Base-by-base conservation (phyloP, 2,888 invertebrate genomes). In the Hypena proboscidalis region DNA sequence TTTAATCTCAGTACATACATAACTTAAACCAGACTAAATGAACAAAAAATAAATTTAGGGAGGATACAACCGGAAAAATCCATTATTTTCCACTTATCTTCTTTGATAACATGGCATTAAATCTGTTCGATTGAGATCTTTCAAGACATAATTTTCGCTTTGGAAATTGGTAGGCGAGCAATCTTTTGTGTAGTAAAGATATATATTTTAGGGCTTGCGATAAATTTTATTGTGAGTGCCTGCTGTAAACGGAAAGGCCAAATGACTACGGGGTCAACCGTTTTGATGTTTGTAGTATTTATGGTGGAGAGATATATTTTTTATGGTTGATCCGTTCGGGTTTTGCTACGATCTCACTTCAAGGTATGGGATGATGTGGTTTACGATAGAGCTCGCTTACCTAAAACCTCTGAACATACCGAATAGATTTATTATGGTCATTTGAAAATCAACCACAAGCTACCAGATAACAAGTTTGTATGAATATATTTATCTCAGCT, bases 91-190 rank as follows among this genome's bases (percentile, higher is more conserved):
- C 42, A 54, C 37, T 51, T 54, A 59, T 62, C 64, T 52, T 10
- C 5, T 17, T 49, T 41, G 57, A 63, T 56, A 59, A 59, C 49
- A 48, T 42, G 23, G 50, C 50, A 42, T 59, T 62, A 63, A 61
- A 59, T 62, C 57, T 53, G 60, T 57, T 53, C 43, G 61, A 62
- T 63, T 63, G 29, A 34, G 50, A 62, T 62, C 61, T 63, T 56
- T 51, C 15, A 25, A 43, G 54, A 48, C 57, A 59, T 59, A 51
- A 59, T 51, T 62, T 63, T 57, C 50, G 40, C 53, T 47, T 63
- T 56, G 50, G 46, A 35, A 57, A 51, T 50, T 50, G 47, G 42
- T 45, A 56, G 51, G 52, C 44, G 15, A 23, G 11, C 31, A 32
- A 38, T 27, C 33, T 44, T 56, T 55, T 52, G 25, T 53, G 25